phyloP scores from a whole-genome alignment of 1,140 invertebrate species.

The Dinoponera quadriceps region DNA sequence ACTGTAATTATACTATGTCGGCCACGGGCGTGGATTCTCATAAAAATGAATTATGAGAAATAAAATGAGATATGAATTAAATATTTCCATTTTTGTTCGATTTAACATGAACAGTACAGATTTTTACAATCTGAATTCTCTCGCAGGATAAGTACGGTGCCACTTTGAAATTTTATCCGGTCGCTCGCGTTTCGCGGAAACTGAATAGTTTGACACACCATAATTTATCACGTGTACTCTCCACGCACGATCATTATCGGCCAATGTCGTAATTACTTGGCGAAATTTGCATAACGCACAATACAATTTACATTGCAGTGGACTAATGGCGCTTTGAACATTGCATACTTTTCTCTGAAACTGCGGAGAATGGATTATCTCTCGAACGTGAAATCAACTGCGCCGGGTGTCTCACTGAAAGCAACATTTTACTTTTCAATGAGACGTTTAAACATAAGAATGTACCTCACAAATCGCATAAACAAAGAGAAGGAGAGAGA shows the following conservation, averaged over 20 bases:
- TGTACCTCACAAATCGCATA: too few species aligned
- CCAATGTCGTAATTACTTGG: neutral
- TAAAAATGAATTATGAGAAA: too few species aligned
- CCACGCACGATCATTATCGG: neutral
- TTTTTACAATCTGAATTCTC: too few species aligned
- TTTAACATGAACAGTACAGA: too few species aligned
- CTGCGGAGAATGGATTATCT: neutral
- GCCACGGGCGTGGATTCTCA: neutral
- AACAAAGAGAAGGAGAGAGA: too few species aligned
- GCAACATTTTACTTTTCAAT: too few species aligned
- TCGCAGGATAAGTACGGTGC: too few species aligned
- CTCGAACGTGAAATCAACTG: neutral
- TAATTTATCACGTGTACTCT: neutral
- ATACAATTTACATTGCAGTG: neutral
- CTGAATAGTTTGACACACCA: neutral
- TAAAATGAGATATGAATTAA: neutral
- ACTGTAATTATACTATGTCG: neutral
- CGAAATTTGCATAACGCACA: constrained; percentile 11
- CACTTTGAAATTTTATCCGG: neutral
- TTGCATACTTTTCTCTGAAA: neutral
- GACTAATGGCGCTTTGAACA: neutral
- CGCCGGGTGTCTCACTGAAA: too few species aligned
- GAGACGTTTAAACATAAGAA: too few species aligned
- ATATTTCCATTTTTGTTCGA: neutral
- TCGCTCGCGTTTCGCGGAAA: neutral